Evolutionary conservation across 2,888 invertebrate genomes (phyloP).

Genomic region (Xestia xanthographa): DNA sequence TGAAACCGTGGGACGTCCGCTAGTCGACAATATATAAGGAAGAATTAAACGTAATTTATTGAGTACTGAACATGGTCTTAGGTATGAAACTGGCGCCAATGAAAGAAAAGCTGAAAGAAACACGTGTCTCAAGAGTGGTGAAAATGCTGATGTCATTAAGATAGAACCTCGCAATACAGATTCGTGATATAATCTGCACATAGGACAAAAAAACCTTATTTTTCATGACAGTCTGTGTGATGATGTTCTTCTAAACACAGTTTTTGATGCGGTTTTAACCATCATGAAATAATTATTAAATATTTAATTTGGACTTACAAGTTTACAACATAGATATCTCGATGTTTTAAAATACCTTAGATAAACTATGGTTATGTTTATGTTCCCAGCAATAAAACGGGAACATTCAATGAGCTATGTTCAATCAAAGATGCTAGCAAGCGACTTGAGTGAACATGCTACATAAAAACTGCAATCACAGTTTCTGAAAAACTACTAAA

Average conservation of each 20-base stretch:
- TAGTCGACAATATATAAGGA: not conserved
- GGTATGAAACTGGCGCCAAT: not conserved
- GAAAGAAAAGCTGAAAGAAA: not conserved
- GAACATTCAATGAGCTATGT: constrained; percentile 13
- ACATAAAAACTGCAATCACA: constrained; percentile 9
- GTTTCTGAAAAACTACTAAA: constrained; percentile 17
- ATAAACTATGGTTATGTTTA: not conserved
- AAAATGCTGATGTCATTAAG: not conserved
- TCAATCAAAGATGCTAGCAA: not conserved
- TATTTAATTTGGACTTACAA: not conserved
- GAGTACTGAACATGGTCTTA: not conserved
- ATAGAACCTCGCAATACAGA: too few relatives aligned
- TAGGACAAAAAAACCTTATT: not conserved
- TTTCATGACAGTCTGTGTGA: not conserved
- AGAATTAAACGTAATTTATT: not conserved
- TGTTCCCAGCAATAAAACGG: not conserved
- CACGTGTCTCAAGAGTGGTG: not conserved
- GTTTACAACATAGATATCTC: not conserved
- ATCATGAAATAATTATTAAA: not conserved
- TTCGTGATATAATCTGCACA: not conserved
- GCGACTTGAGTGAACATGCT: not conserved
- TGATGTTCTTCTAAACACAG: not conserved
- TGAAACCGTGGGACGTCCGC: too few relatives aligned
- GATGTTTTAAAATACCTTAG: not conserved
- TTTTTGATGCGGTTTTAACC: not conserved